Base-by-base conservation (phyloP, 2,113 vertebrate species). In the Columba janthina region DNA sequence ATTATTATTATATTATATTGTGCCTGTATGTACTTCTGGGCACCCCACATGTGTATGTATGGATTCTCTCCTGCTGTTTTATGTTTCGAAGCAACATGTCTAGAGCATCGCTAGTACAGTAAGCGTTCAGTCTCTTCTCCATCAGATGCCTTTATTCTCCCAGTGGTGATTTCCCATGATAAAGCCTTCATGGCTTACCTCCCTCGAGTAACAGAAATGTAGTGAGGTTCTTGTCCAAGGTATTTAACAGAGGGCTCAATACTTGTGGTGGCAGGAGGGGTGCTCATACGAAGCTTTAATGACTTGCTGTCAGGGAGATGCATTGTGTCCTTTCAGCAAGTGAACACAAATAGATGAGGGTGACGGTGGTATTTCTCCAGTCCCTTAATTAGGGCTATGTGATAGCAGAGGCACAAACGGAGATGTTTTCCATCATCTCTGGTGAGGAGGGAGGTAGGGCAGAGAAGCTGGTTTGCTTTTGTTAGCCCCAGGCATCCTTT, bases 301-400 rank as follows among this genome's bases (percentile, higher is more conserved):
- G 98, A 98, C 98, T 98, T 98, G 89, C 98, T 98, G 98, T 98
- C 98, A 98, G 95, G 77, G 96, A 98, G 97, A 98, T 97, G 90
- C 97, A 97, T 97, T 96, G 95, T 97, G 97, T 98, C 97, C 98
- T 98, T 98, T 98, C 92, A 96, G 95, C 77, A 65, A 15, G 66
- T 53, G 96, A 96, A 94, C 97, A 96, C 94, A 97, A 97, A 98
- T 90, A 96, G 97, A 98, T 97, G 86, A 96, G 95, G 94, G 92
- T 91, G 96, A 96, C 5, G 7, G 88, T 96, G 97, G 94, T 97
- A 97, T 98, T 98, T 98, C 97, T 96, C 92, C 97, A 97, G 97
- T 89, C 94, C 93, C 95, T 98, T 98, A 98, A 98, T 98, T 98
- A 98, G 98, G 95, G 86, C 95, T 92, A 54, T 91, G 90, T 78